phyloP scores from a whole-genome alignment of 1,140 invertebrate genomes.

The Colletes gigas region DNA sequence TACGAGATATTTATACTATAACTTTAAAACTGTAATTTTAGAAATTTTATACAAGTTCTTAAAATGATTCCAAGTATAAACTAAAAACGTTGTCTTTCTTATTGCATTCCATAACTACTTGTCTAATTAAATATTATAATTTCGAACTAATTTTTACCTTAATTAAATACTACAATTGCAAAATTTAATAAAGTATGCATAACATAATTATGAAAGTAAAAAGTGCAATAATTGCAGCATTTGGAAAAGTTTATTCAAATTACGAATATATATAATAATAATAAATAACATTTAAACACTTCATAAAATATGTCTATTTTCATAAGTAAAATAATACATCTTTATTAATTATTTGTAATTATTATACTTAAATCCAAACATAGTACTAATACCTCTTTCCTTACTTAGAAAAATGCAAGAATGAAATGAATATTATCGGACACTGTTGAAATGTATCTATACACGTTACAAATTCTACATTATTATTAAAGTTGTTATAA shows the following conservation, averaged over 20 bases:
- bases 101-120: slow-evolving; percentile 2
- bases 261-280: slow-evolving; percentile 2
- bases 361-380: slow-evolving; percentile 11
- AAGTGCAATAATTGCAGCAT: not conserved
- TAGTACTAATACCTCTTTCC: not conserved
- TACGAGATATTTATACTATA: not conserved
- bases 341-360: slow-evolving; percentile 18
- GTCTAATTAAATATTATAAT: not conserved
- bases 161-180: not conserved
- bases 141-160: not conserved
- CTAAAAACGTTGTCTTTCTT: not conserved
- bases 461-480: not conserved
- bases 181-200: not conserved
- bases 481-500: slow-evolving; percentile 2
- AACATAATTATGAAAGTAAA: not conserved
- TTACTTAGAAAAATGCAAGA: not conserved
- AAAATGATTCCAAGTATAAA: not conserved
- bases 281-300: slow-evolving; percentile 25
- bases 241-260: slow-evolving; percentile 5
- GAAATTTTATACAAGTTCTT: not conserved
- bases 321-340: slow-evolving; percentile 24
- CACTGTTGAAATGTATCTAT: slow-evolving; percentile 25
- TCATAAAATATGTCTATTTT: slow-evolving; percentile 4
- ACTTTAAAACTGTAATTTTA: not conserved
- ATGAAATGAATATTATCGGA: not conserved